Percentiles rank a stretch among this genome's conserved stretches.
Evolutionary conservation across 2,113 vertebrate species (phyloP).

Genomic region (Chelonoidis abingdonii): DNA sequence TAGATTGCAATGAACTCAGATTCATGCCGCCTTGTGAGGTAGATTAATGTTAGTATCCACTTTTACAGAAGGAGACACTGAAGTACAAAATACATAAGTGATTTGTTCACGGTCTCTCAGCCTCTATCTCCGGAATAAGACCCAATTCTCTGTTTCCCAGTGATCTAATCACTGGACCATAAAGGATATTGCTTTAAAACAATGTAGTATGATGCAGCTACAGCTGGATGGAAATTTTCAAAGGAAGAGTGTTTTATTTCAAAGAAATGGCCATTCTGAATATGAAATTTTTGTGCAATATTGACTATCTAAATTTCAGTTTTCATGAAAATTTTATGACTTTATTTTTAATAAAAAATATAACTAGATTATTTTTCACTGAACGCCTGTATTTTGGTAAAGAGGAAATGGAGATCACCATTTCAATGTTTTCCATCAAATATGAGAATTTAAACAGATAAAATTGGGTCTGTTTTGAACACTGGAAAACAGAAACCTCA

Average conservation of each 20-base stretch:
- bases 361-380: not conserved
- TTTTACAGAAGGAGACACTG: not conserved
- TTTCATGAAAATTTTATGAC: not conserved
- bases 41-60: accelerated
- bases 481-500: not conserved
- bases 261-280: not conserved
- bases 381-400: not conserved
- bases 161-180: not conserved
- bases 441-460: not conserved
- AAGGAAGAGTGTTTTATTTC: not conserved
- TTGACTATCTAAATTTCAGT: not conserved
- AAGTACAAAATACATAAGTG: not conserved
- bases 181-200: not conserved
- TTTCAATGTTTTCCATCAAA: not conserved
- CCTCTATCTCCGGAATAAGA: not conserved
- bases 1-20: accelerated
- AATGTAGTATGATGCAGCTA: not conserved
- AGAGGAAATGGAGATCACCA: not conserved
- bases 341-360: not conserved
- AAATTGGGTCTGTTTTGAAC: not conserved
- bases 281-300: not conserved
- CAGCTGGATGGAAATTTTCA: not conserved
- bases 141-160: accelerated
- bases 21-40: not conserved
- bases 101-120: not conserved